Base-by-base conservation (phyloP, 2,113 vertebrate species). In the Megaceryle maxima region DNA sequence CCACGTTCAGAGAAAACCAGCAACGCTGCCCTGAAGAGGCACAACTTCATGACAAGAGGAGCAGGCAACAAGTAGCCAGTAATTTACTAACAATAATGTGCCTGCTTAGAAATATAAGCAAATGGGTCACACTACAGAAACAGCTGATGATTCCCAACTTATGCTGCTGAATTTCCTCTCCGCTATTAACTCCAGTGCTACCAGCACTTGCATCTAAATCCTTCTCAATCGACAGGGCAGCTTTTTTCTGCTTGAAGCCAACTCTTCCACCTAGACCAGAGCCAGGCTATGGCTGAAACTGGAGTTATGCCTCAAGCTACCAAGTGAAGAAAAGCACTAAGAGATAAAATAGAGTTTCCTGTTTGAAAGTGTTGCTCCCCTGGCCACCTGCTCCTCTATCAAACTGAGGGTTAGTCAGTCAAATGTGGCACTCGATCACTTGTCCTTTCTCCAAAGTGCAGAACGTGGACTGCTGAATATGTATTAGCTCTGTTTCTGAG, bases 401-500 rank as follows among this genome's bases (percentile, higher is more conserved):
- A 75, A 56, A 83, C 17, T 19, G 35, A 97, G 63, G 93, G 70
- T 22, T 63, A 78, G 92, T 77, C 44, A 93, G 90, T 82, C 89
- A 76, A 78, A 87, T 31, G 82, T n/a, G 16, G 25, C 68, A 81
- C 77, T 50, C 43, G 43, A 85, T 79, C 84, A 83, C 93, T 92
- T 68, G 95, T 87, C 87, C 96, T 92, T 95, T 94, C 90, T 94
- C 64, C 93, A 93, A 92, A 88, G 77, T 33, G 56, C 73, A 87
- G 92, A 69, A 74, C 39, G 35, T 50, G 77, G 97, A 90, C 90
- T 95, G 73, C 88, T 92, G 91, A 97, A 91, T 81, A 50, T 78
- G 72, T 67, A 96, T 96, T 94, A 95, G 95, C 91, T 97, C 62
- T 46, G 93, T 92, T 97, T 96, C 96, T 87, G 94, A 97, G 95